These are phyloP conservation scores for Agriotes lineatus DNA, from an alignment of 2,888 invertebrate genomes.

Conservation along the genomic window DNA sequence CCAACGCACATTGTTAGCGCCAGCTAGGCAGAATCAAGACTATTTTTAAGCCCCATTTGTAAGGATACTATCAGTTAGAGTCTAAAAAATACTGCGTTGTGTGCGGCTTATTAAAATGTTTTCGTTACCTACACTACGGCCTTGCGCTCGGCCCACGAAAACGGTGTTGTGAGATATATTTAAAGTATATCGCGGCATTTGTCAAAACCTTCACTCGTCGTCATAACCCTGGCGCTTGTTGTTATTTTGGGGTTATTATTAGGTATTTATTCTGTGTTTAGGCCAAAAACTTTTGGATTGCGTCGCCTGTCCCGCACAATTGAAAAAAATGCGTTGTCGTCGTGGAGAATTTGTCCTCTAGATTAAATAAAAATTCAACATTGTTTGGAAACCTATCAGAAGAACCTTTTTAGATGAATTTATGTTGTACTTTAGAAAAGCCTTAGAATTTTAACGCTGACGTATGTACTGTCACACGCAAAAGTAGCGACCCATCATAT, in stretches of 20 bases:
- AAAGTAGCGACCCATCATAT: too few relatives aligned
- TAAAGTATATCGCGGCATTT: slow-evolving; percentile 18
- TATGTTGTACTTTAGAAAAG: too few relatives aligned
- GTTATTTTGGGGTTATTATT: slow-evolving; percentile 23
- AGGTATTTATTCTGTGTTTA: slow-evolving; percentile 21
- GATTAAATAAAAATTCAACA: too few relatives aligned
- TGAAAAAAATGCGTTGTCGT: too few relatives aligned
- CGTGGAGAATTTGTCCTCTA: too few relatives aligned
- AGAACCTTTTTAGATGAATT: too few relatives aligned
- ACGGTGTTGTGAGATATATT: slow-evolving; percentile 18
- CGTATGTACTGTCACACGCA: too few relatives aligned
- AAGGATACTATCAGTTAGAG: not conserved
- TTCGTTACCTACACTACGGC: slow-evolving; percentile 29
- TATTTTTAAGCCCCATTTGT: slow-evolving; percentile 13
- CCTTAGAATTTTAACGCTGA: too few relatives aligned
- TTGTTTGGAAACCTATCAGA: too few relatives aligned
- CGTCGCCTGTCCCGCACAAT: too few relatives aligned
- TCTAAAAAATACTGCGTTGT: not conserved
- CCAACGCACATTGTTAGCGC: too few relatives aligned
- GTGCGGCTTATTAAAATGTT: slow-evolving; percentile 25
- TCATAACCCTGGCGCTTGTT: slow-evolving; percentile 30
- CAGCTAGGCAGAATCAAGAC: not conserved
- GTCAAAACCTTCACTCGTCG: slow-evolving; percentile 29
- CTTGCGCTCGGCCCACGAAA: slow-evolving; percentile 25
- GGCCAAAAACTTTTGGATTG: slow-evolving; percentile 16